Evolutionary conservation across 2,888 invertebrate genomes (phyloP), one percentile per base, ranked within the genome.

Genomic region (Phorcus lineatus): DNA sequence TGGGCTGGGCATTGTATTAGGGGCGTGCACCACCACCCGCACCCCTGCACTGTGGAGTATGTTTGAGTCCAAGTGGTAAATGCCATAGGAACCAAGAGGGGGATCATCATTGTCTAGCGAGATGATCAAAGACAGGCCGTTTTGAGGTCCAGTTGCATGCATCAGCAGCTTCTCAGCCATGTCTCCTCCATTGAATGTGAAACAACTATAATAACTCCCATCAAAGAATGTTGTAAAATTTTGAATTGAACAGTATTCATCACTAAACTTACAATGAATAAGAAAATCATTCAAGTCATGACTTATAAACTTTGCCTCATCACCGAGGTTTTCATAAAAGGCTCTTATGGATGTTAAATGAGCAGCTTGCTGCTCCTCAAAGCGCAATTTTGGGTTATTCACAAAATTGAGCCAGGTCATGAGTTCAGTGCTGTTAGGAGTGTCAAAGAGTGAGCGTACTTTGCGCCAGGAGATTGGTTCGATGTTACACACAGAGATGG

Each of bases 131-230:
- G 91, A 91, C 7, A 92, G 83, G 6, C 92, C 92, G 82, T 90
- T 88, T 70, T 90, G 89, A 19, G 92, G 92, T 2, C 92, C 92
- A 9, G 91, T 91, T 19, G 90, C 88, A 75, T 89, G 90, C 86
- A 89, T 90, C 24, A 90, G 82, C 11, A 90, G 82, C 78, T 87
- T 87, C 1, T 87, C 83, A 52, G 78, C 70, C 9, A 86, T 79
- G 22, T 81, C 83, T 1, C 89, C 90, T 77, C 88, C 89, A 80
- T 91, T 91, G 83, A 92, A 92, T 11, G 92, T 92, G 81, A 87
- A 91, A 79, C 92, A 92, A 84, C 90, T 91, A 85, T 87, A 91
- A 81, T 90, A 92, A 81, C 90, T 89, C 31, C 90, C 90, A 78
- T 90, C 90, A 80, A 89, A 90, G 77, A 81, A 89, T 16, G 85